Evolutionary conservation across 2,888 invertebrate species (phyloP).

Genomic region (Drepana falcataria): DNA sequence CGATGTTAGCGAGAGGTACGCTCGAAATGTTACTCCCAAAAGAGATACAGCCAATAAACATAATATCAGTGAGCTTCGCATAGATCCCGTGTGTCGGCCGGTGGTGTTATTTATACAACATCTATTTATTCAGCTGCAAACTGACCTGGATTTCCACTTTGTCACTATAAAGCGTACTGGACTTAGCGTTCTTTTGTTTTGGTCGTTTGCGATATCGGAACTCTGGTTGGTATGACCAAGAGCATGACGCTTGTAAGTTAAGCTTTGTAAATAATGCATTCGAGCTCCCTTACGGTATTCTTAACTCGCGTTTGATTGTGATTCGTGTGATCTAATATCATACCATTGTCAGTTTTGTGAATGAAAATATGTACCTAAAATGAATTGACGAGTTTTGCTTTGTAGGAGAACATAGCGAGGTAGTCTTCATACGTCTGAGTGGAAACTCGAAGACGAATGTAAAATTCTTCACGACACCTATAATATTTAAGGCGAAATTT

Average conservation of each 20-base stretch:
- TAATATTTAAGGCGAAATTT: too few species aligned
- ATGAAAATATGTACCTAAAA: too few species aligned
- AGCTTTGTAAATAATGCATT: neutral
- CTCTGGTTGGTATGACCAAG: neutral
- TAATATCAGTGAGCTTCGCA: slow-evolving; percentile 36
- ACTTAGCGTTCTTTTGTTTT: slow-evolving; percentile 10
- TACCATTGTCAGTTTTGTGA: too few species aligned
- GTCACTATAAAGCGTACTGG: slow-evolving; percentile 29
- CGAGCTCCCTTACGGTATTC: neutral
- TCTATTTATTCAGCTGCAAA: slow-evolving; percentile 71
- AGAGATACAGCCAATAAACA: slow-evolving; percentile 28
- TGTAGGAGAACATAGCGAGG: too few species aligned
- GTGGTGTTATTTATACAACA: slow-evolving; percentile 65
- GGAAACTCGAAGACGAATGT: too few species aligned
- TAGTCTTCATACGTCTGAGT: too few species aligned
- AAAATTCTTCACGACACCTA: too few species aligned
- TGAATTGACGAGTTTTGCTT: too few species aligned
- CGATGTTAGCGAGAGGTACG: slow-evolving; percentile 8
- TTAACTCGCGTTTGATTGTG: too few species aligned
- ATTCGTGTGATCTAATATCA: too few species aligned
- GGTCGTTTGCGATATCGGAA: neutral
- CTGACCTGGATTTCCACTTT: slow-evolving; percentile 68
- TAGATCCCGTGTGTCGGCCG: slow-evolving; percentile 4
- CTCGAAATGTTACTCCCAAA: slow-evolving; percentile 7
- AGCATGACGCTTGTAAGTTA: neutral